Percentiles rank a stretch among this genome's conserved stretches.
These are phyloP conservation scores for Lepidocyrtinus sp. DNA, from an alignment of 2,888 invertebrate species.

Conservation along the genomic window DNA sequence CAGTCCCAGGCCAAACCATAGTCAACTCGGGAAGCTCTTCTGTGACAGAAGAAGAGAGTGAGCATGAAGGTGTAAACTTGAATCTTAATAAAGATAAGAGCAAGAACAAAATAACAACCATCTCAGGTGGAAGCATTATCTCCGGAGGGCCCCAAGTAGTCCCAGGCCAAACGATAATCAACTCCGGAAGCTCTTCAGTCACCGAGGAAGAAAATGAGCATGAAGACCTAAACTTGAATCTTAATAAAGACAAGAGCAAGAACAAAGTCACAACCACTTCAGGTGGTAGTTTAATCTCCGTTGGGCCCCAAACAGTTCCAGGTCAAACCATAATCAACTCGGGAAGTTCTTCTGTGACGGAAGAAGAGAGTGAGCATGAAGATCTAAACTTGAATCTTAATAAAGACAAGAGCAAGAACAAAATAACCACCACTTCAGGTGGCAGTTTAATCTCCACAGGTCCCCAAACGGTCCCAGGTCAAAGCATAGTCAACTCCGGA, in stretches of 20 bases:
- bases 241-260: slow-evolving; percentile 31
- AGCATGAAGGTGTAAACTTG: not conserved
- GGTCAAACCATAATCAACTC: not conserved
- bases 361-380: slow-evolving; percentile 14
- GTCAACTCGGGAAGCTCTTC: not conserved
- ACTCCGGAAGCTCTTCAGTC: not conserved
- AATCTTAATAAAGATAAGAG: slow-evolving; percentile 1
- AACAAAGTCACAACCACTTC: not conserved
- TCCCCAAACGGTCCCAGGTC: not conserved
- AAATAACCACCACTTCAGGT: slow-evolving; percentile 15
- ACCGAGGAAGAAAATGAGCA: slow-evolving; percentile 25
- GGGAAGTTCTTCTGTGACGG: not conserved
- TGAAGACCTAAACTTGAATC: slow-evolving; percentile 1
- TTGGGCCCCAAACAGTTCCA: not conserved
- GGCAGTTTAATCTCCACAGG: not conserved
- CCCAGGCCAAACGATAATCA: not conserved
- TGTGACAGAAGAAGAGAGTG: not conserved
- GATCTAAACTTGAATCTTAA: slow-evolving; percentile 6
- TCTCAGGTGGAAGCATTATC: not conserved
- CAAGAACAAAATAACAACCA: slow-evolving; percentile 12
- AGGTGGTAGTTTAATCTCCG: not conserved
- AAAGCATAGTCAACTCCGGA: not conserved
- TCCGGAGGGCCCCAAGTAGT: not conserved
- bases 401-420: slow-evolving; percentile 28
- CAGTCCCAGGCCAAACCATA: not conserved